Evolutionary conservation across 2,888 invertebrate species (phyloP).

Genomic region (Orgyia antiqua): DNA sequence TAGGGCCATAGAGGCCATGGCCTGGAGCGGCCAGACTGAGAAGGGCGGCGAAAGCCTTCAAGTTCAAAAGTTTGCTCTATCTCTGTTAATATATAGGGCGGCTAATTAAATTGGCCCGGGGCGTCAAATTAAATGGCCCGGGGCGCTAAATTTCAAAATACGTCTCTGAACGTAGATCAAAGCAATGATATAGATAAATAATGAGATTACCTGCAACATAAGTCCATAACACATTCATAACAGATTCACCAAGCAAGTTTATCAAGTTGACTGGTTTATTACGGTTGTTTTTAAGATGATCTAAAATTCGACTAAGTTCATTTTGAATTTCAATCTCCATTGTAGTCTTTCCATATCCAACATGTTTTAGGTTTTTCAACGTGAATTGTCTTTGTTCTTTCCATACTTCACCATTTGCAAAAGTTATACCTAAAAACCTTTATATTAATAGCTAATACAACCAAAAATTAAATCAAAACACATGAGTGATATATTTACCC

Average conservation of each 20-base stretch:
- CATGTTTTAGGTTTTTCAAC: slow-evolving; percentile 79
- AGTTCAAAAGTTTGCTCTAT: too few species aligned
- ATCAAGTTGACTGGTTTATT: slow-evolving; percentile 65
- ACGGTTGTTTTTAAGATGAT: slow-evolving; percentile 46
- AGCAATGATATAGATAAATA: too few species aligned
- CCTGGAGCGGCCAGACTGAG: too few species aligned
- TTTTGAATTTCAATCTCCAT: slow-evolving; percentile 80
- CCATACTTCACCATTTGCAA: slow-evolving; percentile 83
- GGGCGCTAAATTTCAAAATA: too few species aligned
- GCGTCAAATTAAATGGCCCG: too few species aligned
- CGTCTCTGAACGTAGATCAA: too few species aligned
- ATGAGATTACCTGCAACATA: slow-evolving; percentile 83
- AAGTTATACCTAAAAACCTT: slow-evolving; percentile 79
- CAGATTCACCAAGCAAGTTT: slow-evolving; percentile 77
- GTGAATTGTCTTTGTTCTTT: slow-evolving; percentile 82
- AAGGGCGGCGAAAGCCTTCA: too few species aligned
- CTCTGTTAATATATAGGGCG: too few species aligned
- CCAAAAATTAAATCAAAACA: too few species aligned
- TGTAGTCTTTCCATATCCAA: slow-evolving; percentile 79
- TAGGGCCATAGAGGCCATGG: too few species aligned
- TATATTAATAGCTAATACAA: not conserved
- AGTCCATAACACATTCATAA: slow-evolving; percentile 84
- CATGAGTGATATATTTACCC: slow-evolving; percentile 56
- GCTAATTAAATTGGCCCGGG: too few species aligned
- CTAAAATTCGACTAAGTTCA: slow-evolving; percentile 76